Evolutionary conservation across 2,113 vertebrate genomes (phyloP), one percentile per base, ranked within the genome.

Genomic region (Turnix velox): DNA sequence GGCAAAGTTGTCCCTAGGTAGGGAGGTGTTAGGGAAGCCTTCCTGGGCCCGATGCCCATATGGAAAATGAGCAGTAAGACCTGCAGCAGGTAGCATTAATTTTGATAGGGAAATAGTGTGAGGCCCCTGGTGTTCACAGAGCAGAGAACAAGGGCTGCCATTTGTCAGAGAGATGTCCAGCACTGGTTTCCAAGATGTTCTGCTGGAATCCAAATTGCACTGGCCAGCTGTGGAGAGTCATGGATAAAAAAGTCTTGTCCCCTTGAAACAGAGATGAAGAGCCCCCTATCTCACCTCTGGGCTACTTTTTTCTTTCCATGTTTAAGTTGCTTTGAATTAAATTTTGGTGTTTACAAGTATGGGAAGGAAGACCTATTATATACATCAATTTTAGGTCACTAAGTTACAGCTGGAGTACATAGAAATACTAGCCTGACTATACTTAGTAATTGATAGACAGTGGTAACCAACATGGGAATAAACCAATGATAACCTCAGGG

Each of bases 261-360:
- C n/a, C n/a, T n/a, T n/a, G n/a, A n/a, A n/a, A n/a, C n/a, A n/a
- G n/a, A n/a, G n/a, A n/a, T n/a, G n/a, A n/a, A n/a, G n/a, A n/a
- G n/a, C n/a, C n/a, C n/a, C n/a, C n/a, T n/a, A n/a, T n/a, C n/a
- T n/a, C n/a, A n/a, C n/a, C n/a, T n/a, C n/a, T n/a, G n/a, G n/a
- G n/a, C n/a, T n/a, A n/a, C n/a, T n/a, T n/a, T n/a, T n/a, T n/a
- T n/a, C n/a, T n/a, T n/a, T n/a, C n/a, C n/a, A n/a, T n/a, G n/a
- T n/a, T n/a, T n/a, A n/a, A n/a, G n/a, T 95, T 87, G 77, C 18
- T 84, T 95, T 93, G 78, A 97, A 96, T 97, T 96, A 95, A 69
- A 95, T 93, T 68, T 94, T 20, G 35, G 4, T 90, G 78, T 88
- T 91, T 92, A 51, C 67, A 94, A 31, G 9, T 84, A 42, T 57